phyloP scores from a whole-genome alignment of 1,140 invertebrate species.

The Neuroterus valhalla region DNA sequence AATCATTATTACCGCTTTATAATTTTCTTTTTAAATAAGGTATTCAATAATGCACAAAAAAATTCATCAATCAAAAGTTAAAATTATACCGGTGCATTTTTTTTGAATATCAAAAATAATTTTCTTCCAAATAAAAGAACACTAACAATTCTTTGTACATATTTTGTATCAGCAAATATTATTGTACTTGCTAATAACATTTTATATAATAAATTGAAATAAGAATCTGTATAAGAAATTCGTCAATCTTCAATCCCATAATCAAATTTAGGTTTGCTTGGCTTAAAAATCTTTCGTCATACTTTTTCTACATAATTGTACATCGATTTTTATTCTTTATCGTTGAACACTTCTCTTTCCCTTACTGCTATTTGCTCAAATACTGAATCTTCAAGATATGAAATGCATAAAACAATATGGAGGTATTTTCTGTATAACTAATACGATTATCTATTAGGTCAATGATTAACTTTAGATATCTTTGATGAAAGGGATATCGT shows the following conservation, averaged over 20 bases:
- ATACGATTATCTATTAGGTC: slow-evolving; percentile 41
- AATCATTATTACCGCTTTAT: no score
- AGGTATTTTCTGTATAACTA: slow-evolving; percentile 37
- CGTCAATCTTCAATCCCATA: not conserved
- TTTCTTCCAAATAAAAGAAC: no score
- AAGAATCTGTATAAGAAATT: no score
- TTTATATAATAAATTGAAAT: no score
- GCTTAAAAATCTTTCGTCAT: not conserved
- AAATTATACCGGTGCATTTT: no score
- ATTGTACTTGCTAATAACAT: no score
- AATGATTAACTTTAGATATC: slow-evolving; percentile 49
- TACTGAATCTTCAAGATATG: slow-evolving; percentile 48
- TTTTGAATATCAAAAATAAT: no score
- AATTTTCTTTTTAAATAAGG: no score
- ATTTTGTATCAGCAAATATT: no score
- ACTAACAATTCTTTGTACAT: no score
- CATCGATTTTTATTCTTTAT: not conserved
- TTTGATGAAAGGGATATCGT: slow-evolving; percentile 47
- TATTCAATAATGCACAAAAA: no score
- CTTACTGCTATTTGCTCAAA: slow-evolving; percentile 46
- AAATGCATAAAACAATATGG: slow-evolving; percentile 54
- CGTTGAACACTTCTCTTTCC: slow-evolving; percentile 30
- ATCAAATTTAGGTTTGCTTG: not conserved
- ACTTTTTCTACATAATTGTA: not conserved
- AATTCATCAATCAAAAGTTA: no score